Percentiles rank a stretch among this genome's conserved stretches.
phyloP scores from a whole-genome alignment of 2,113 vertebrate species.

The Brienomyrus longianalis region DNA sequence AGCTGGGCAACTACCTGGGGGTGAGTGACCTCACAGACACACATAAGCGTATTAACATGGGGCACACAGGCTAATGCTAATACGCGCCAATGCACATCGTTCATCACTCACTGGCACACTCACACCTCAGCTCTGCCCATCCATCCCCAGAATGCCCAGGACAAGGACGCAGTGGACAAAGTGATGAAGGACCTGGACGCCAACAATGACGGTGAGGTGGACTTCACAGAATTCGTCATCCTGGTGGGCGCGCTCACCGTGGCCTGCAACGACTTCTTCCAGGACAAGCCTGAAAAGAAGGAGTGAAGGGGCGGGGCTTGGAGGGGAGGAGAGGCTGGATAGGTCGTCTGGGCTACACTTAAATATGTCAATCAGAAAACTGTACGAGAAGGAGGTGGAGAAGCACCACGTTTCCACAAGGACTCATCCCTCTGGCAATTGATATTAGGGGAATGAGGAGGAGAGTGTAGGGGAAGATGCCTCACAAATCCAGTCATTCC shows the following conservation, averaged over 20 bases:
- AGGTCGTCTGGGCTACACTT: not conserved
- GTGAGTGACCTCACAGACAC: constrained; percentile 31
- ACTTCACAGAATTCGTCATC: constrained; percentile 75
- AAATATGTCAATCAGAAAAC: not conserved
- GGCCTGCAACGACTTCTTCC: constrained; percentile 75
- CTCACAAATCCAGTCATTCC: not conserved
- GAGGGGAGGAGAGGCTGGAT: not conserved
- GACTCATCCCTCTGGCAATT: not conserved
- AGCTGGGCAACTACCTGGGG: constrained; percentile 66
- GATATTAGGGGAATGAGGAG: not conserved
- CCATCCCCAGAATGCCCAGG: constrained; percentile 53
- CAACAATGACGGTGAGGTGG: constrained; percentile 72
- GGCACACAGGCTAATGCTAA: not conserved
- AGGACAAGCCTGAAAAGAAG: constrained; percentile 52
- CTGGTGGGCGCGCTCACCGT: constrained; percentile 70
- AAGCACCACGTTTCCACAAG: not conserved
- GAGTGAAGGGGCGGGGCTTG: constrained; percentile 36
- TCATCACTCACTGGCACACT: not conserved
- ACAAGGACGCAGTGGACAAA: constrained; percentile 67
- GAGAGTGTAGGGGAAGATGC: not conserved
- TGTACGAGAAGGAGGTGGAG: not conserved
- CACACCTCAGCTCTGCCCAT: not conserved
- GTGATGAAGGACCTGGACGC: constrained; percentile 70
- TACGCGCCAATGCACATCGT: not conserved
- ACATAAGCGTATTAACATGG: not conserved